Percentiles rank a stretch among this genome's conserved stretches.
Conservation (phyloP, 2,888 invertebrate species). For the Thysanoteuthis rhombus region DNA sequence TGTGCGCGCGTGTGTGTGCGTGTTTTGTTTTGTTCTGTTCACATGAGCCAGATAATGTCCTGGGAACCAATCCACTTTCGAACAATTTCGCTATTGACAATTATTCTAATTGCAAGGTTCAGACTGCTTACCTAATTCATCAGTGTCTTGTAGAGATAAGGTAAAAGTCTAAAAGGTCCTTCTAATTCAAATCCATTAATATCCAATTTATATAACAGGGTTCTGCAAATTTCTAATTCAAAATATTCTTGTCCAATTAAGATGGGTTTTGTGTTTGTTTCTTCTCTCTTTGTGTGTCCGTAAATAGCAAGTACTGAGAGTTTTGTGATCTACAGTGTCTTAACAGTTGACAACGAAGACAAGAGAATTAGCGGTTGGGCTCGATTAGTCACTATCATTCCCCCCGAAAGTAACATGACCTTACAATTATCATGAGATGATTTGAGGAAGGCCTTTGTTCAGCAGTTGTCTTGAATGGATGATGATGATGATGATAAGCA, state of each 20-base stretch:
- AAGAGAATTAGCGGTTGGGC: too few species aligned
- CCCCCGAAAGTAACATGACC: too few species aligned
- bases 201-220: background rate
- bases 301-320: background rate
- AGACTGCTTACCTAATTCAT: background rate
- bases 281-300: background rate
- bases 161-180: background rate
- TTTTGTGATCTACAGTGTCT: too few species aligned
- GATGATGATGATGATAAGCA: too few species aligned
- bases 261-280: background rate
- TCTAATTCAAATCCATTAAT: background rate
- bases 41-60: background rate
- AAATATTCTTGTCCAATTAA: background rate
- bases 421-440: too few species aligned
- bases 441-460: too few species aligned
- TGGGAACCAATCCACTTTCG: background rate
- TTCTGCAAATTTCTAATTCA: background rate
- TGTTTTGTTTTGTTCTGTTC: background rate
- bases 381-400: too few species aligned
- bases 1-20: too few species aligned
- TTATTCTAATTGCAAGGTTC: background rate
- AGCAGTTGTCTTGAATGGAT: too few species aligned
- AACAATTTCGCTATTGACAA: background rate
- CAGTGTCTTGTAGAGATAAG: background rate
- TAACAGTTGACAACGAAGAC: too few species aligned